A percentile compares a stretch with the other conserved stretches of the same genome.
These are phyloP conservation scores for Argyra leucocephala DNA, from an alignment of 2,888 invertebrate species.

Conservation along the genomic window DNA sequence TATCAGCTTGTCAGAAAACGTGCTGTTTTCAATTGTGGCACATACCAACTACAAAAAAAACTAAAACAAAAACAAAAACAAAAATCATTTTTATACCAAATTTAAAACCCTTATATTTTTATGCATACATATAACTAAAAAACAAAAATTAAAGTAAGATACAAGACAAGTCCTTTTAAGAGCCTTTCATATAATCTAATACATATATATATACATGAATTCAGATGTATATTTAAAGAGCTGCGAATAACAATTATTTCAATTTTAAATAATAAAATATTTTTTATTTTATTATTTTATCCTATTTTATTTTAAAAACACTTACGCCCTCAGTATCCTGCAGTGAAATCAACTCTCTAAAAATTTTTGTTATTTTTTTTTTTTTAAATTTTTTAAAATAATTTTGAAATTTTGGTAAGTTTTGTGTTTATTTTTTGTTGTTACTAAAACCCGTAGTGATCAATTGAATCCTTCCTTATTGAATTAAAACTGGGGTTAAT, in stretches of 20 bases:
- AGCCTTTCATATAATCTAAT: neutral
- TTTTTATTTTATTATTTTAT: neutral
- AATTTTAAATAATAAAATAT: neutral
- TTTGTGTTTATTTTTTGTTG: too few relatives aligned
- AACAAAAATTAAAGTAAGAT: neutral
- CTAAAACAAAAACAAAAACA: neutral
- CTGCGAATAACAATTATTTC: neutral
- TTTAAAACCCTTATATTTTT: neutral
- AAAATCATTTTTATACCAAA: too few relatives aligned
- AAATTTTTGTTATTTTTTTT: neutral
- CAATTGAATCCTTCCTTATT: neutral
- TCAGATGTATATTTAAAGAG: neutral
- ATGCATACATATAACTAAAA: neutral
- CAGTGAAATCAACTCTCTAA: neutral
- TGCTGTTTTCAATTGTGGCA: neutral
- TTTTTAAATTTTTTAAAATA: too few relatives aligned
- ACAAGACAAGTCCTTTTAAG: neutral
- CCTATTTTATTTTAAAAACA: neutral
- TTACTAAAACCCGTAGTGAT: too few relatives aligned
- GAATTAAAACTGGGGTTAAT: neutral
- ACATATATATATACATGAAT: neutral
- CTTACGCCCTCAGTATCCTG: conserved; percentile 3
- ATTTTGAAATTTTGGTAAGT: too few relatives aligned
- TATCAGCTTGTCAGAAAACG: neutral
- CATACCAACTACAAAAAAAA: neutral